These are phyloP conservation scores for Panonychus citri DNA, from an alignment of 1,140 invertebrate species.

Conservation along the genomic window DNA sequence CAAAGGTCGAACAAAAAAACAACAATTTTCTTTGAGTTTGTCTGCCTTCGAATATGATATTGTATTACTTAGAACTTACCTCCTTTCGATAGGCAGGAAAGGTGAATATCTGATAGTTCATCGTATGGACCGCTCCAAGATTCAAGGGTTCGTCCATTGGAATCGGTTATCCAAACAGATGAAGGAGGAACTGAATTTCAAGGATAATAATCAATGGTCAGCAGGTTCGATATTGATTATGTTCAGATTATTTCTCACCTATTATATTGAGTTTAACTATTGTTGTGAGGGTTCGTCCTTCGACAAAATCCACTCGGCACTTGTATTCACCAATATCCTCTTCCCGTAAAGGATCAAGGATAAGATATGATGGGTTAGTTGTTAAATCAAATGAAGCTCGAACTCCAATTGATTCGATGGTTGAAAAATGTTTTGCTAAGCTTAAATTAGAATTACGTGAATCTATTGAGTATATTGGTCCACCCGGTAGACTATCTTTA, in stretches of 20 bases:
- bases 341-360: background rate
- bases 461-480: conserved; percentile 8
- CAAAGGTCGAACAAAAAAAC: too few relatives aligned
- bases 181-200: conserved; percentile 60
- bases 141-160: conserved; percentile 44
- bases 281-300: conserved; percentile 52
- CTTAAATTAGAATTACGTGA: background rate
- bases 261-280: conserved; percentile 52
- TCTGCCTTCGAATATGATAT: too few relatives aligned
- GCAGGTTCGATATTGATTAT: too few relatives aligned
- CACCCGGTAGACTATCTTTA: conserved; percentile 4
- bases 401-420: background rate
- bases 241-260: conserved; percentile 31
- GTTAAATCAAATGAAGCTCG: conserved; percentile 5
- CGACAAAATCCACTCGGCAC: conserved; percentile 42
- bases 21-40: too few relatives aligned
- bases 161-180: conserved; percentile 55
- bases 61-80: conserved; percentile 38
- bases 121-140: conserved; percentile 58
- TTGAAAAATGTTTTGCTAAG: conserved; percentile 3
- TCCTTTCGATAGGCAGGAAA: conserved; percentile 62
- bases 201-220: too few relatives aligned
- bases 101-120: conserved; percentile 50
- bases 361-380: background rate
- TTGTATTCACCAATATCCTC: conserved; percentile 15